Percentiles rank a stretch among this genome's conserved stretches.
phyloP scores from a whole-genome alignment of 2,888 invertebrate species.

The Rotaria socialis region DNA sequence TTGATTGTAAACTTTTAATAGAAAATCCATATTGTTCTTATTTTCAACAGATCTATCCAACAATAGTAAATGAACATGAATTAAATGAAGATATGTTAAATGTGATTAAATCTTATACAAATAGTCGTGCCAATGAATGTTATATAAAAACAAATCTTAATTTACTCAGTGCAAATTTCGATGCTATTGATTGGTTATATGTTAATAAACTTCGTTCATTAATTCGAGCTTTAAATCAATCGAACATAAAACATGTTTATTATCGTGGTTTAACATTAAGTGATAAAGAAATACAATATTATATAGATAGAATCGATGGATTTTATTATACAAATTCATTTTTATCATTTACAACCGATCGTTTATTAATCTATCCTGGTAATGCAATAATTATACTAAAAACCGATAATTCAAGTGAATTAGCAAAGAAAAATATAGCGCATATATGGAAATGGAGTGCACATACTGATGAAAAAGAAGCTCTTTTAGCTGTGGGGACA shows the following conservation, averaged over 20 bases:
- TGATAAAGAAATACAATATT: background rate
- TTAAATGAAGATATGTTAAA: background rate
- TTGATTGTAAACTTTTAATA: background rate
- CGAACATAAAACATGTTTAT: background rate
- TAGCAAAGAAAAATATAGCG: too few species aligned
- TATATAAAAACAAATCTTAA: conserved; percentile 5
- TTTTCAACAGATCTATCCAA: conserved; percentile 16
- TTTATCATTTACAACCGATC: too few species aligned
- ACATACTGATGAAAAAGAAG: too few species aligned
- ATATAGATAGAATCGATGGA: too few species aligned
- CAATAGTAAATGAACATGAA: background rate
- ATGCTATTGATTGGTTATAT: conserved; percentile 3
- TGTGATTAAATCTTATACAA: background rate
- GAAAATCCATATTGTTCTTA: background rate
- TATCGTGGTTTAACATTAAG: background rate
- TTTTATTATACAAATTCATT: too few species aligned
- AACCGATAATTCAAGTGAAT: too few species aligned
- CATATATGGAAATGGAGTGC: too few species aligned
- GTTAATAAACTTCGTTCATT: background rate
- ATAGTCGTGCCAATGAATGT: background rate
- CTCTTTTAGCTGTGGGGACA: too few species aligned
- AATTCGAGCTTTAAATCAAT: conserved; percentile 8
- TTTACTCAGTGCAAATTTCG: background rate
- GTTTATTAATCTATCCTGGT: too few species aligned
- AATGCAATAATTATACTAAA: too few species aligned